A percentile compares a stretch with the other conserved stretches of the same genome.
These are phyloP conservation scores for Lasius platythorax DNA, from an alignment of 2,888 invertebrate species.

Conservation along the genomic window DNA sequence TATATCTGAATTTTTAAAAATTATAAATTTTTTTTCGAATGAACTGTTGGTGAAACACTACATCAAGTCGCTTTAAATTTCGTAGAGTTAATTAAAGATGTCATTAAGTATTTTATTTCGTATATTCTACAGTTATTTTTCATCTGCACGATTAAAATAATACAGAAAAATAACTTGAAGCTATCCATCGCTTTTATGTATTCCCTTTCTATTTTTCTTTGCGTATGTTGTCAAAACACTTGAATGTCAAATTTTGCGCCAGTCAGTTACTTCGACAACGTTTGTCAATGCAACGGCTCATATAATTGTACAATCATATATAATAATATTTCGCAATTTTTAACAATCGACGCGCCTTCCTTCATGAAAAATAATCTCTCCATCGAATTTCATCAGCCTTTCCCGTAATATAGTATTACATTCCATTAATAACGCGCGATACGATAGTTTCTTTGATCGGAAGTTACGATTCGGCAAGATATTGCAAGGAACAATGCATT, in stretches of 20 bases:
- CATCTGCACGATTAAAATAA: background rate
- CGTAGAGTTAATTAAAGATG: background rate
- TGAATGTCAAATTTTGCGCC: background rate
- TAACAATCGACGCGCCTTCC: background rate
- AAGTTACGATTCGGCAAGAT: constrained; percentile 15
- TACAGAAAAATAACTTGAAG: background rate
- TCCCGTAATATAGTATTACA: background rate
- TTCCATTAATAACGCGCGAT: background rate
- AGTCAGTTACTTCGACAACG: background rate
- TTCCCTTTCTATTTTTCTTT: background rate
- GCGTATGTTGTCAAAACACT: background rate
- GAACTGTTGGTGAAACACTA: background rate
- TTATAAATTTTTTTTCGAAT: background rate
- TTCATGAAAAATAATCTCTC: background rate
- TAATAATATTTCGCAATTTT: background rate
- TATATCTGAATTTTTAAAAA: background rate
- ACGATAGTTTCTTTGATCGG: background rate
- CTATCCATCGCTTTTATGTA: background rate
- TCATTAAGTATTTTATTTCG: background rate
- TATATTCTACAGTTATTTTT: background rate
- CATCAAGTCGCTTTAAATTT: background rate
- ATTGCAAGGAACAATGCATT: constrained; percentile 71
- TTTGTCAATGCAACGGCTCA: constrained; percentile 3
- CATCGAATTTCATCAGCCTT: background rate
- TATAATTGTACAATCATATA: background rate